Evolutionary conservation across 2,888 invertebrate genomes (phyloP), one percentile per base, ranked within the genome.

Genomic region (Germaria angustata): DNA sequence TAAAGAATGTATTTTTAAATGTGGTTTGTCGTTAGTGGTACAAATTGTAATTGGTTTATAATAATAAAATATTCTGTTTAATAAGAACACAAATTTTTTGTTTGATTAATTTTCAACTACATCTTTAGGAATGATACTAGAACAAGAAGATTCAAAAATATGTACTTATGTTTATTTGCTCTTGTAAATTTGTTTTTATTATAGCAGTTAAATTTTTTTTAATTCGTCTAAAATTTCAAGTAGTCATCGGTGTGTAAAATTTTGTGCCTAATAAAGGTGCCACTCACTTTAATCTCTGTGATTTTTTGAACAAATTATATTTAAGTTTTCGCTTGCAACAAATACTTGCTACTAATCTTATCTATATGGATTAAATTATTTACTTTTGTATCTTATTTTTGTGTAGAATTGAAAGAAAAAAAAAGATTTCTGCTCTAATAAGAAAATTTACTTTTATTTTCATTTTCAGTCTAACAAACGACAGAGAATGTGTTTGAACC

Each of bases 391-490:
- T 28, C 13, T 20, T 15, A 39, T 51, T 61, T 61, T 9, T 28
- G 24, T 41, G 39, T 15, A 17, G 28, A 53, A 53, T 39, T 61
- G 9, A 28, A n/a, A n/a, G 28, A 32, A 32, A 53, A 36, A 39
- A 0, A 15, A 39, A 55, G 24, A 17, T 15, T 22, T 24, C 6
- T 57, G 24, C 32, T 61, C 6, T 61, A 53, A 41, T 53, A 22
- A 44, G 20, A 73, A 73, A 41, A 73, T 63, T 44, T 34, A 65
- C 41, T 75, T 75, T 75, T 34, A 55, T 34, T 55, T 75, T 75
- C 24, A 41, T 41, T 57, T n/a, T 59, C 11, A 28, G 24, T 36
- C 28, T 53, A 41, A 36, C 41, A 51, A 49, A 20, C 11, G n/a
- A 34, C 6, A 41, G 41, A 32, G 41, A 41, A 63, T 20, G 28